Evolutionary conservation across 2,888 invertebrate genomes (phyloP).

Genomic region (Monopis laevigella): DNA sequence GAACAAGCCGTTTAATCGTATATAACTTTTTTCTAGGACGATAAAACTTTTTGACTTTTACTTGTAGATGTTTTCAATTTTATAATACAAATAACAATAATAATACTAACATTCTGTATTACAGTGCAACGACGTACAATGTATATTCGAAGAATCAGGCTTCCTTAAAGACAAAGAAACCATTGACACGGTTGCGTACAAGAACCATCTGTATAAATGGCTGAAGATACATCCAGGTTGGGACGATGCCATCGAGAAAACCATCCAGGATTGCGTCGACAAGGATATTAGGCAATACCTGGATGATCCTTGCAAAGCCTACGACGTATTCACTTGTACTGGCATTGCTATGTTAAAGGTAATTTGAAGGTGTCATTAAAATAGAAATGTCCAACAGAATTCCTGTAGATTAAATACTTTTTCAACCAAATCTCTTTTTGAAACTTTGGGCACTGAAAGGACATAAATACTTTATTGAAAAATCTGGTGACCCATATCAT

Average conservation of each 20-base stretch:
- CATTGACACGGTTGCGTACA: conserved; percentile 44
- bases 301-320: conserved; percentile 44
- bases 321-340: conserved; percentile 54
- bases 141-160: conserved; percentile 51
- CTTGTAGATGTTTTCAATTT: too few relatives aligned
- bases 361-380: too few relatives aligned
- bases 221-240: conserved; percentile 36
- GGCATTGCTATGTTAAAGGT: conserved; percentile 58
- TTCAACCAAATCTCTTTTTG: too few relatives aligned
- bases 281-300: conserved; percentile 45
- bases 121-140: conserved; percentile 54
- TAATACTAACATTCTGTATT: background rate
- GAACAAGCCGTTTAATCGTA: too few relatives aligned
- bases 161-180: conserved; percentile 40
- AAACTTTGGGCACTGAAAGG: too few relatives aligned
- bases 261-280: conserved; percentile 46
- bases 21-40: too few relatives aligned
- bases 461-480: too few relatives aligned
- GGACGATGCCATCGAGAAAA: conserved; percentile 40
- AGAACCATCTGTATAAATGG: conserved; percentile 39
- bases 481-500: too few relatives aligned
- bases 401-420: too few relatives aligned
- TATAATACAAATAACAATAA: too few relatives aligned
- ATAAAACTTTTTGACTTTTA: too few relatives aligned
- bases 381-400: too few relatives aligned